A percentile compares a stretch with the other conserved stretches of the same genome.
Evolutionary conservation across 1,140 invertebrate species (phyloP).

Genomic region (Heliconius hewitsoni): DNA sequence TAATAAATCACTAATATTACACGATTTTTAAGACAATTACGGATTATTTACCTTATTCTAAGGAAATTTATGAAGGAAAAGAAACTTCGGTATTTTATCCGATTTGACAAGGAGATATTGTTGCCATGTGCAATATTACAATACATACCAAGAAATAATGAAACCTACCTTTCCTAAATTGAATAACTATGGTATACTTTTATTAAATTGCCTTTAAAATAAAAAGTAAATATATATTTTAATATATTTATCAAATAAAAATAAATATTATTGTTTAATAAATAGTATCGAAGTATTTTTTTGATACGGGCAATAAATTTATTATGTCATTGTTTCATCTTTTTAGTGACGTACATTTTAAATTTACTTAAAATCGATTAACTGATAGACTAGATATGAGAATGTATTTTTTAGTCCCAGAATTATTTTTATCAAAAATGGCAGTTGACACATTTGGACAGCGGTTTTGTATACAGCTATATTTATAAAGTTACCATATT

Average conservation of each 20-base stretch:
- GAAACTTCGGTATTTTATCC: slow-evolving; percentile 32
- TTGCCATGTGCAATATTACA: slow-evolving; percentile 18
- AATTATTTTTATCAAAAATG: too few relatives aligned
- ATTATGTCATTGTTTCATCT: background rate
- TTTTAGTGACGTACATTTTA: slow-evolving; percentile 2
- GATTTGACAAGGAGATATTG: slow-evolving; percentile 31
- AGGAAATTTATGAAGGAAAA: slow-evolving; percentile 34
- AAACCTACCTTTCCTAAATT: too few relatives aligned
- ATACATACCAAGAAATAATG: background rate
- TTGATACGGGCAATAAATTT: slow-evolving; percentile 6
- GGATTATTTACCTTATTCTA: slow-evolving; percentile 56
- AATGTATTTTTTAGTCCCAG: too few relatives aligned
- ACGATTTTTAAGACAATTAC: slow-evolving; percentile 41
- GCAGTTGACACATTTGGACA: too few relatives aligned
- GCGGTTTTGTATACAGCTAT: too few relatives aligned
- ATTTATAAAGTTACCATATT: too few relatives aligned
- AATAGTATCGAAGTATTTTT: background rate
- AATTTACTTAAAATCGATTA: slow-evolving; percentile 7
- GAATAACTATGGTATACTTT: too few relatives aligned
- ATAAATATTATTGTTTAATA: background rate
- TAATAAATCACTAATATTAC: slow-evolving; percentile 27
- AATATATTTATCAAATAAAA: background rate
- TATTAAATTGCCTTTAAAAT: too few relatives aligned
- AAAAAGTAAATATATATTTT: background rate
- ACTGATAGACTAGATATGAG: too few relatives aligned